These are phyloP conservation scores for Choloepus hoffmanni DNA, from an alignment of 2,113 vertebrate species.

Conservation along the genomic window DNA sequence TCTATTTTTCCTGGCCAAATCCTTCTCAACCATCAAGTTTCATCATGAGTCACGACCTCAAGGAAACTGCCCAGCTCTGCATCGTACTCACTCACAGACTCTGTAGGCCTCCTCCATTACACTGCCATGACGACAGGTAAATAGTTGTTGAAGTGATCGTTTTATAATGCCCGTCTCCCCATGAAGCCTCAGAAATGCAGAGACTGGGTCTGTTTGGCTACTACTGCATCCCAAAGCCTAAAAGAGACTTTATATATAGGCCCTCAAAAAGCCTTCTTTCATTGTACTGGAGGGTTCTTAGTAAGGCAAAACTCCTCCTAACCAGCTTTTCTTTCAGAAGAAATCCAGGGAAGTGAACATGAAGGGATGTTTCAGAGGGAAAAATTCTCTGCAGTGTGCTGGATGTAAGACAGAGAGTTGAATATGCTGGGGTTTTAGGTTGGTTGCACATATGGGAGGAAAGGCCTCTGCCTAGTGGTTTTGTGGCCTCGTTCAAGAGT, in stretches of 20 bases:
- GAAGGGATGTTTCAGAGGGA: not conserved
- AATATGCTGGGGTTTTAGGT: not conserved
- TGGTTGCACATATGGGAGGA: not conserved
- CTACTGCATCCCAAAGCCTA: not conserved
- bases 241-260: not conserved
- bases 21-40: not conserved
- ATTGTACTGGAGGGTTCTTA: not conserved
- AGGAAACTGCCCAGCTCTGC: not conserved
- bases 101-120: not conserved
- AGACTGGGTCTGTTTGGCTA: not conserved
- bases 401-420: not conserved
- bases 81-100: not conserved
- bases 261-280: not conserved
- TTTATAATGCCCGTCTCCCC: not conserved
- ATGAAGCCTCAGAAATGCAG: not conserved
- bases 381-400: not conserved
- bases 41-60: not conserved
- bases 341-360: not conserved
- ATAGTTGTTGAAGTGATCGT: not conserved
- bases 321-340: not conserved
- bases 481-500: not conserved
- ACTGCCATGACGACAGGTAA: not conserved
- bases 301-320: not conserved
- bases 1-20: not conserved
- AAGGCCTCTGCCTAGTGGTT: not conserved